Percentiles rank a stretch among this genome's conserved stretches.
Conservation (phyloP, 2,113 vertebrate species). For the Aramus guarauna region DNA sequence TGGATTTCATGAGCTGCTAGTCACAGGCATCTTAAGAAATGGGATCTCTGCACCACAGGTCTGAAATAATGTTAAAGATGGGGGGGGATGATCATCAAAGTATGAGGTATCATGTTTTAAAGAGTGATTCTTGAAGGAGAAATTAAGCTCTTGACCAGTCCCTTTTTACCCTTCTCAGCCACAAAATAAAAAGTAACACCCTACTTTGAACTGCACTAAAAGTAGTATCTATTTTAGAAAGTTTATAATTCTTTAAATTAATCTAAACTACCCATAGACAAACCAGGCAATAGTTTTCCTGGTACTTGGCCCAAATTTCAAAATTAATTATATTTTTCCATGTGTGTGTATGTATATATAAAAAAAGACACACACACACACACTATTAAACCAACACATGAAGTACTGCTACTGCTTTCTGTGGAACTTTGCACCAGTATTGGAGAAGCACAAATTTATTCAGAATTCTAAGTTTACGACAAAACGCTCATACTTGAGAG, state of each 20-base stretch:
- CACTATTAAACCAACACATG: not conserved
- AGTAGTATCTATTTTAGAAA: not conserved
- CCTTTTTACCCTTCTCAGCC: not conserved
- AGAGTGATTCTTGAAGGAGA: not conserved
- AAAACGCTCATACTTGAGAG: not conserved
- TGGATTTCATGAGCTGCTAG: not conserved
- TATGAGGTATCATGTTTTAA: not conserved
- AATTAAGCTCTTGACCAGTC: not conserved
- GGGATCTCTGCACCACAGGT: not conserved
- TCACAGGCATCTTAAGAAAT: not conserved
- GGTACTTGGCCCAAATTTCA: not conserved
- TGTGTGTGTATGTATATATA: not conserved
- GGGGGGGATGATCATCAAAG: no score
- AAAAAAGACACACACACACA: not conserved
- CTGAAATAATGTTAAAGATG: not conserved
- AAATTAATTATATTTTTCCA: not conserved
- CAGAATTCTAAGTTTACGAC: not conserved
- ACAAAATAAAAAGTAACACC: not conserved
- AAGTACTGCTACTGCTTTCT: not conserved
- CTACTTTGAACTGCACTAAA: not conserved
- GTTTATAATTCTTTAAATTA: not conserved
- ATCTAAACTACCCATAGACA: not conserved
- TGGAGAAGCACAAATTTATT: not conserved
- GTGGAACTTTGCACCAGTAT: not conserved
- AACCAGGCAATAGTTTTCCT: not conserved